Evolutionary conservation across 92 coral and sea anemone species (phyloP).

Genomic region (Siderastrea siderea): DNA sequence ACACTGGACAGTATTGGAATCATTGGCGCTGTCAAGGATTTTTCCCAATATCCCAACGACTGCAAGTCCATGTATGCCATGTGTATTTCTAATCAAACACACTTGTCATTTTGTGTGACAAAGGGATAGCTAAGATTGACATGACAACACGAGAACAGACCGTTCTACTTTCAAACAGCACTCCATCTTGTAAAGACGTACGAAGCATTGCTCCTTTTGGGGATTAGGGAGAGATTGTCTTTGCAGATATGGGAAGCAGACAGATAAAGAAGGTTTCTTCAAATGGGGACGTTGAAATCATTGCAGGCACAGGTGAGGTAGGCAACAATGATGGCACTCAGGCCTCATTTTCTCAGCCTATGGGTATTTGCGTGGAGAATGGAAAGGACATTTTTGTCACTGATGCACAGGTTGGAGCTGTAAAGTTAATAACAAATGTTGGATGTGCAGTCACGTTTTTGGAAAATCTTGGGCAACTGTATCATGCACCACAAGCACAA

Average conservation of each 20-base stretch:
- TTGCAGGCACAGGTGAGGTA: conserved; percentile 46
- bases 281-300: conserved; percentile 34
- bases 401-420: conserved; percentile 55
- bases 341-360: conserved; percentile 22
- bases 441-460: conserved; percentile 29
- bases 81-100: conserved; percentile 28
- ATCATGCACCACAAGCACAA: conserved; percentile 55
- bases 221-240: conserved; percentile 29
- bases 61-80: conserved; percentile 37
- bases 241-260: conserved; percentile 33
- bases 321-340: not conserved
- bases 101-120: conserved; percentile 44
- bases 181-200: conserved; percentile 20
- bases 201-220: conserved; percentile 45
- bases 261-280: conserved; percentile 33
- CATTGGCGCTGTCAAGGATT: conserved; percentile 31
- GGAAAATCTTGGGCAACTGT: conserved; percentile 24
- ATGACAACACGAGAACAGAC: conserved; percentile 31
- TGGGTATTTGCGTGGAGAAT: conserved; percentile 49
- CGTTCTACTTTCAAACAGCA: conserved; percentile 17
- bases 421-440: conserved; percentile 41
- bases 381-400: conserved; percentile 40
- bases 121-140: conserved; percentile 43
- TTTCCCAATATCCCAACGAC: conserved; percentile 2
- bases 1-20: conserved; percentile 29